Base-by-base conservation (phyloP, 2,797 vertebrate genomes). In the Microcaecilia unicolor region DNA sequence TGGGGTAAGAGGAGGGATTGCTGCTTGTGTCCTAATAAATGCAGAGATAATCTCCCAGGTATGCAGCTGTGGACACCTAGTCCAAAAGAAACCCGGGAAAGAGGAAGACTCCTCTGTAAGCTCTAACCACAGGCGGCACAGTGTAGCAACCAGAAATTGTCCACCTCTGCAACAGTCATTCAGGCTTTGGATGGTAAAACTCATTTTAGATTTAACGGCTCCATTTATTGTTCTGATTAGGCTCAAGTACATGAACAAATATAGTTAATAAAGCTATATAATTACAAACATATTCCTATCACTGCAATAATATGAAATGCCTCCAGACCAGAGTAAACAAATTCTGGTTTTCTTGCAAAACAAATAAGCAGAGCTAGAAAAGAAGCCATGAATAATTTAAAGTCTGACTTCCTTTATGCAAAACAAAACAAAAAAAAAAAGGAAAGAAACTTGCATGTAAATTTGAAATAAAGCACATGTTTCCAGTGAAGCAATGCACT, bases 401-500 rank as follows among this genome's bases (percentile, higher is more conserved):
- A 14, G 13, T 44, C 56, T 43, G 33, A 31, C 31, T 43, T 13
- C 10, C 4, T 37, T 30, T 44, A 31, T 28, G 16, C 22, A 39
- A 37, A n/a, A n/a, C n/a, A n/a, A n/a, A n/a, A n/a, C n/a, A n/a
- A n/a, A n/a, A n/a, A n/a, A 57, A 42, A n/a, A n/a, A n/a, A n/a
- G 57, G 42, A 41, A 39, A 7, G 6, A n/a, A 8, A 4, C 22
- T 15, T 34, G 19, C 10, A 28, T 19, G 7, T 34, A 54, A 44
- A 51, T 52, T 51, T 28, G 32, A 24, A 23, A 43, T 37, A 12
- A 63, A 41, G 39, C 19, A 8, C 26, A 28, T 15, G 37, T 10
- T 34, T 34, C 25, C 8, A 20, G 31, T 39, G 58, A 55, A 39
- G 44, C 25, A 52, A 50, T 26, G 48, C 3, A 35, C 52, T 56